Base-by-base conservation (phyloP, 2,113 vertebrate genomes). In the Ibidorhyncha struthersii region DNA sequence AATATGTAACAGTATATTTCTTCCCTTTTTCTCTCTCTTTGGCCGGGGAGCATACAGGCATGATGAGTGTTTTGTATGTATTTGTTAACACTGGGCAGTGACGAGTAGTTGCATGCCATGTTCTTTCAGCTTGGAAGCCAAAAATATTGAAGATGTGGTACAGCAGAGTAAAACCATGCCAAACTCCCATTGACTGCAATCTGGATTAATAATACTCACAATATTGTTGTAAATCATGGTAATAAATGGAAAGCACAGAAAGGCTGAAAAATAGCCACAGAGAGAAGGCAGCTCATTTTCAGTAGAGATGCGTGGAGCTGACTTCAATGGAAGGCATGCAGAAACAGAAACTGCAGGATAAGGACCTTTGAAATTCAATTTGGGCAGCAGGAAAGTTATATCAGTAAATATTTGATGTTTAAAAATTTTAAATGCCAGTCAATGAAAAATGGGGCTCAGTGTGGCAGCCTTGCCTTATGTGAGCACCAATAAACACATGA, bases 361-460 rank as follows among this genome's bases (percentile, higher is more conserved):
- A 95, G 80, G 73, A 56, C 43, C 76, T 96, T 72, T 82, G 91
- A 95, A 97, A 97, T 91, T 79, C 52, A 95, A 36, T 91, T 89
- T 96, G 86, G 80, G 74, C 82, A 96, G 73, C 47, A 86, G 85
- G 9, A 47, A 66, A 90, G 61, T 79, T 82, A 82, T 66, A 73
- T 58, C 36, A 41, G 73, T 91, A 96, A 96, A 97, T 93, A 96
- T 83, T 82, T 86, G 92, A 89, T 82, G 65, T 87, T 86, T 92
- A 69, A 87, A 95, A 89, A 71, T 82, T 76, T 69, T 45, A 85
- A 85, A 93, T 80, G 70, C 17, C 78, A 80, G 84, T 70, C 89
- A 89, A 58, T 55, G 83, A 89, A 83, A 87, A 82, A 82, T 4
- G 12, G 36, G 61, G 62, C 73, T 86, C 36, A 21, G 62, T 4